These are phyloP conservation scores for Adela reaumurella DNA, from an alignment of 2,888 invertebrate species.

Conservation along the genomic window DNA sequence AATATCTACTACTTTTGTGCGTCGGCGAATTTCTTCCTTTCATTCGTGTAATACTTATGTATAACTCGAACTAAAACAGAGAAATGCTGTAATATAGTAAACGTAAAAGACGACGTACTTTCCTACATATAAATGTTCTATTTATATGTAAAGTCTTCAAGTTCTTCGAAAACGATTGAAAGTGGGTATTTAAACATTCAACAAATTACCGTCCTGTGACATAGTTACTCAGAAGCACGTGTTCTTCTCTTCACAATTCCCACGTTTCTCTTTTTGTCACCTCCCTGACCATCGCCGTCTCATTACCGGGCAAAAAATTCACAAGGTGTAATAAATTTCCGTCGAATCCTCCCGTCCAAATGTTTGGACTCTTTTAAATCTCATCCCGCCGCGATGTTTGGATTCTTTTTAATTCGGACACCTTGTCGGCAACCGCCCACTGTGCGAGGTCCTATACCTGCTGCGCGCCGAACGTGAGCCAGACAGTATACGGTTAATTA, in stretches of 20 bases:
- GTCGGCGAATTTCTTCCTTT: no score
- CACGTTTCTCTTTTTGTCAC: not conserved
- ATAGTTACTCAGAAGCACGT: not conserved
- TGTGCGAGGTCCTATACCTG: not conserved
- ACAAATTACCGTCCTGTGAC: no score
- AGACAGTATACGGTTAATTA: not conserved
- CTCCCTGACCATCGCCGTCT: conserved; percentile 34
- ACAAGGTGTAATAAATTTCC: conserved; percentile 50
- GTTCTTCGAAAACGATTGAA: no score
- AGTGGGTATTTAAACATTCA: no score
- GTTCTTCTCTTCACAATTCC: not conserved
- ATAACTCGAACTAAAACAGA: no score
- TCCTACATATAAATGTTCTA: no score
- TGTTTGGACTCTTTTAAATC: conserved; percentile 54
- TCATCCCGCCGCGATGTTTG: conserved; percentile 51
- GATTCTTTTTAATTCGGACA: conserved; percentile 55
- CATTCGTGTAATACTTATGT: no score
- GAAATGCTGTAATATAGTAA: no score
- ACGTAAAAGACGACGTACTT: no score
- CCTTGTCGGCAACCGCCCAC: conserved; percentile 26
- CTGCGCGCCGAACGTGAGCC: not conserved
- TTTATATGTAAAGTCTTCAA: no score
- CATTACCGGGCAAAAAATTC: conserved; percentile 49
- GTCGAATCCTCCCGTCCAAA: conserved; percentile 50
- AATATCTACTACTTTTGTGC: no score